These are phyloP conservation scores for Heteronetta atricapilla DNA, from an alignment of 2,113 vertebrate species.

Conservation along the genomic window DNA sequence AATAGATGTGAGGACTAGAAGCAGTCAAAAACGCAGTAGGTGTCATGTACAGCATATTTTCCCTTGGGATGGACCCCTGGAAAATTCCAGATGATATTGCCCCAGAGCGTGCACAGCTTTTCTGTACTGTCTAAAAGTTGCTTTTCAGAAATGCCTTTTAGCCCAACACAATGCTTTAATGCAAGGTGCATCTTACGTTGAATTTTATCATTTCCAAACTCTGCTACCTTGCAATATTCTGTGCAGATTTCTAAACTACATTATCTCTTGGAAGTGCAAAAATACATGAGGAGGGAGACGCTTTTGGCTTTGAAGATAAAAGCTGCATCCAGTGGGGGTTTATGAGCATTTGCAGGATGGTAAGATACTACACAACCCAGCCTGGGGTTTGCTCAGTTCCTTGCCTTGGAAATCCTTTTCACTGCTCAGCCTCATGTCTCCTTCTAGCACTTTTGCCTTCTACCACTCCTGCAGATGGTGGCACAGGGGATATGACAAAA, in stretches of 20 bases:
- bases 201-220: background rate
- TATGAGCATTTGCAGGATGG: background rate
- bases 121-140: background rate
- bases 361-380: background rate
- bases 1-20: background rate
- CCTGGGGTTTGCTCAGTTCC: background rate
- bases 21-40: background rate
- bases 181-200: background rate
- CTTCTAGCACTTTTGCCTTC: background rate
- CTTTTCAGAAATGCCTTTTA: background rate
- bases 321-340: background rate
- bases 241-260: background rate
- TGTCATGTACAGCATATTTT: background rate
- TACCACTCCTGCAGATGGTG: background rate
- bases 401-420: background rate
- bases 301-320: slow-evolving; percentile 8
- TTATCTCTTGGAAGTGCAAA: background rate
- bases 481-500: background rate
- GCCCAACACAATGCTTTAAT: background rate
- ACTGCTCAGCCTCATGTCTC: background rate
- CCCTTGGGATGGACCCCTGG: background rate
- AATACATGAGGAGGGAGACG: background rate
- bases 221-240: background rate
- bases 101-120: background rate
- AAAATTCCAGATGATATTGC: background rate